Evolutionary conservation across 2,888 invertebrate genomes (phyloP), one percentile per base, ranked within the genome.

Genomic region (Axea sp.): DNA sequence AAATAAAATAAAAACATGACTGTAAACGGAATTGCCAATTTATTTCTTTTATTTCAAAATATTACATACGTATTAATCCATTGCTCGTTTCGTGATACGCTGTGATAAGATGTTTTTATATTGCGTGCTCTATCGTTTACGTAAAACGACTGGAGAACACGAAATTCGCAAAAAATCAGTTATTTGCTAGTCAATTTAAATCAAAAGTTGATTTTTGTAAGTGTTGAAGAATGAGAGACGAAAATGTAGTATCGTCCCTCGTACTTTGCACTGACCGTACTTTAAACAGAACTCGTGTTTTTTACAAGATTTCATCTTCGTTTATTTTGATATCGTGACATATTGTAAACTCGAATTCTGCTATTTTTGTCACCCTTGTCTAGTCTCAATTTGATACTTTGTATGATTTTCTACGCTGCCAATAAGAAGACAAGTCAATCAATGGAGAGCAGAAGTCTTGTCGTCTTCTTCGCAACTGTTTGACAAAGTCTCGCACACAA

Each of bases 351-450:
- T 55, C 30, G 39, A 17, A 14, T 53, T 51, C 19, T 39, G 33
- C 43, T 9, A 49, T 62, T 51, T 57, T 64, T 37, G 79, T 78
- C 77, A 76, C 80, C 79, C 81, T 79, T 72, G 78, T 82, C 82
- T 83, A 83, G 81, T 82, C 82, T 79, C 74, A 75, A 80, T 74
- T 78, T 62, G 59, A 74, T 82, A 79, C 77, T 77, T 80, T 80
- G 75, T 78, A 79, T 78, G 68, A 80, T 82, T 73, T 81, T 80
- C 73, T 80, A 80, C 73, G 75, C 77, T 79, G 76, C 78, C 78
- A 80, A 77, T 75, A 76, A 72, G 76, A 77, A 64, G 76, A 73
- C 67, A 76, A 64, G 69, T 74, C 60, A 59, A 53, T 67, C 73
- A 75, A 51, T 73, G 75, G 55, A 55, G 62, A 31, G 69, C 26